Base-by-base conservation (phyloP, 1,140 invertebrate genomes). In the Planococcus citri region DNA sequence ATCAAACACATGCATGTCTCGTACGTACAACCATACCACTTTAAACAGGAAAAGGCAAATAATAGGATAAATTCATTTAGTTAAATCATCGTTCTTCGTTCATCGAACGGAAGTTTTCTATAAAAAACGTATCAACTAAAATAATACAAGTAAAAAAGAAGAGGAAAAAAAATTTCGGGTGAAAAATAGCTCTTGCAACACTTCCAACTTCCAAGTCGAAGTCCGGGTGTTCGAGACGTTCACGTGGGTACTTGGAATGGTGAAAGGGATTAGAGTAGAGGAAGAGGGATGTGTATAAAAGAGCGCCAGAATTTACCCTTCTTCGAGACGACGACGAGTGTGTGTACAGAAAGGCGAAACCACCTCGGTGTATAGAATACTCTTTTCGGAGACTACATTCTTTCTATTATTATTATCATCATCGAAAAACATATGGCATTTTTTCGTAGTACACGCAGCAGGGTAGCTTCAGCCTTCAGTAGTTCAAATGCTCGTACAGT, bases 361-460 rank as follows among this genome's bases (percentile, higher is more conserved):
- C 6, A 6, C 33, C 33, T 37, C 14, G n/a, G 41, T 9, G 41
- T 51, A 51, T 51, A n/a, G n/a, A n/a, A n/a, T n/a, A n/a, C n/a
- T n/a, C n/a, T 51, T 20, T 51, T 51, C 41, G 41, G 29, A 33
- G 29, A 51, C 41, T 20, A 17, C 41, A 51, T 51, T 51, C 41
- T 51, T 51, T 51, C 41, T 51, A 51, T 51, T 51, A 51, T 51
- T 37, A 37, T 51, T 20, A 20, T 51, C 10, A 4, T n/a, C n/a
- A n/a, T n/a, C n/a, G n/a, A n/a, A n/a, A 51, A 51, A 51, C 41
- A 51, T 51, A 51, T 51, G 41, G 41, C 41, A 51, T 51, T 51
- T 51, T 33, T 51, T 51, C 41, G 17, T 14, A 4, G 41, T 51
- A 9, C 17, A 51, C 41, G 10, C 41, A 20, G 41, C 41, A n/a